Percentiles rank a stretch among this genome's conserved stretches.
Conservation (phyloP, 2,888 invertebrate species). For the Sphaeridia pumilis region DNA sequence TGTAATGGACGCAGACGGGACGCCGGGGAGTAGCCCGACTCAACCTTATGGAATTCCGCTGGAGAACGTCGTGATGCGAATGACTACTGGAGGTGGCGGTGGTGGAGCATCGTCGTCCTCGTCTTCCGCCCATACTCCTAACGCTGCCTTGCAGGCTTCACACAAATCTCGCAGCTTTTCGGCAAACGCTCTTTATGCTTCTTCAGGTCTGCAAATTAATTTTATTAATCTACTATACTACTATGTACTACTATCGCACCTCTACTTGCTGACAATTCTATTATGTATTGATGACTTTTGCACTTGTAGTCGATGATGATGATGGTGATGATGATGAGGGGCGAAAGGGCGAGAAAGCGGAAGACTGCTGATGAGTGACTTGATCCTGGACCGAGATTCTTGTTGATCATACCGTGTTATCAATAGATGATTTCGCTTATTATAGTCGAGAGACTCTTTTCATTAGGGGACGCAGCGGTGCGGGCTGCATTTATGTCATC, state of each 20-base stretch:
- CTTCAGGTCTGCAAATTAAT: slow-evolving; percentile 30
- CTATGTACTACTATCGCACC: not conserved
- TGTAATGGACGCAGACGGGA: slow-evolving; percentile 31
- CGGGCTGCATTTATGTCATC: too few relatives aligned
- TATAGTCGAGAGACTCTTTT: too few relatives aligned
- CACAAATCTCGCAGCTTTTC: slow-evolving; percentile 39
- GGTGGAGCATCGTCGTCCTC: slow-evolving; percentile 16
- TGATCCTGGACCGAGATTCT: too few relatives aligned
- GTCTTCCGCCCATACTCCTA: slow-evolving; percentile 20
- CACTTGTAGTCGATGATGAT: too few relatives aligned
- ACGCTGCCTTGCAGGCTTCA: slow-evolving; percentile 35
- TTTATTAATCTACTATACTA: not conserved
- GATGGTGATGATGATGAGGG: too few relatives aligned
- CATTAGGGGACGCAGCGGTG: too few relatives aligned
- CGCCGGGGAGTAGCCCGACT: slow-evolving; percentile 36
- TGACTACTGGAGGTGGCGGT: slow-evolving; percentile 6
- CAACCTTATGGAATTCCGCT: slow-evolving; percentile 23
- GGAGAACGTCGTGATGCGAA: slow-evolving; percentile 13
- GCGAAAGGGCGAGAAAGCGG: too few relatives aligned
- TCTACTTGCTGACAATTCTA: not conserved
- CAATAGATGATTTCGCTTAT: too few relatives aligned
- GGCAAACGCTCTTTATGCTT: slow-evolving; percentile 38
- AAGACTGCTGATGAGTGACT: too few relatives aligned
- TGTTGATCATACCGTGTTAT: too few relatives aligned
- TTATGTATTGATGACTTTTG: too few relatives aligned